These are phyloP conservation scores for Meghimatium bilineatum DNA, from an alignment of 2,888 invertebrate genomes.

Conservation along the genomic window DNA sequence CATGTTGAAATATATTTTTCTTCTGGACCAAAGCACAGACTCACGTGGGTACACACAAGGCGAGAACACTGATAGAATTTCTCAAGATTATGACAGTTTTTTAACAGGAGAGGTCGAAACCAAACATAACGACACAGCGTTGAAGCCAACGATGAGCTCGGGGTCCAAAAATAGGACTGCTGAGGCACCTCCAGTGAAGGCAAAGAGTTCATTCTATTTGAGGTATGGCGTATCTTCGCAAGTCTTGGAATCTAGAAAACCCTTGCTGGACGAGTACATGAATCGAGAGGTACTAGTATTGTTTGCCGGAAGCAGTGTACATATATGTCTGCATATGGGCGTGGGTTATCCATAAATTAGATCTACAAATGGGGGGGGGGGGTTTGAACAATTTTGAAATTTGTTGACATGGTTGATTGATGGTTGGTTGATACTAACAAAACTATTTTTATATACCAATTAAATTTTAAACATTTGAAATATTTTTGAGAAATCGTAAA, in stretches of 20 bases:
- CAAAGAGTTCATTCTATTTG: slow-evolving; percentile 36
- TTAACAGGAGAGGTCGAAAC: neutral
- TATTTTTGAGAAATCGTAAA: no score
- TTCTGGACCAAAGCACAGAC: neutral
- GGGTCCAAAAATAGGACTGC: neutral
- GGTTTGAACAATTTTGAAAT: no score
- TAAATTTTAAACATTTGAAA: no score
- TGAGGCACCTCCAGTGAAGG: neutral
- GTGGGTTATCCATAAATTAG: no score
- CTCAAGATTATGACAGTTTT: neutral
- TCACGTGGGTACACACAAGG: no score
- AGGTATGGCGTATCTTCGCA: slow-evolving; percentile 30
- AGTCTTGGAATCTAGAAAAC: slow-evolving; percentile 22
- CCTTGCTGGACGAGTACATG: slow-evolving; percentile 21
- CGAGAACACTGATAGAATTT: neutral
- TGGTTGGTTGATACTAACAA: no score
- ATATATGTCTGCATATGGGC: no score
- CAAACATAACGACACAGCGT: neutral
- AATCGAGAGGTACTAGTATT: slow-evolving; percentile 29
- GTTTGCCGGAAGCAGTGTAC: no score
- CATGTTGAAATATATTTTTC: slow-evolving; percentile 17
- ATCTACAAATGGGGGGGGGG: no score
- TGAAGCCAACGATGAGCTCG: no score
- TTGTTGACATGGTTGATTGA: no score
- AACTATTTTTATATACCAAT: no score